A percentile compares a stretch with the other conserved stretches of the same genome.
Conservation (phyloP, 2,888 invertebrate genomes). For the Eupithecia abbreviata region DNA sequence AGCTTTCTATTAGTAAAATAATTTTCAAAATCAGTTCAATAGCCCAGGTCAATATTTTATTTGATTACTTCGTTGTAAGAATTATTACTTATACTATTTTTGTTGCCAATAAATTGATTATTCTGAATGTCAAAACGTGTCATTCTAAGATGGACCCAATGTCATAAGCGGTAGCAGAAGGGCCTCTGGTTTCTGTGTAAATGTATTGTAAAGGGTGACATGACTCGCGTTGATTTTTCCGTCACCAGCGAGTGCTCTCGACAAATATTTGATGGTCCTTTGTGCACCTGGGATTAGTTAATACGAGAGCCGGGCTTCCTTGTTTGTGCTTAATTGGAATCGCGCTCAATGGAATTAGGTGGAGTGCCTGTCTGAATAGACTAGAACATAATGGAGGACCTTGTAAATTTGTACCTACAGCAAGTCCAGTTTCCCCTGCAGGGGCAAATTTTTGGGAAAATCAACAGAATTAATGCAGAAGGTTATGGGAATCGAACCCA, state of each 20-base stretch:
- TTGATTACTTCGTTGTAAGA: too few species aligned
- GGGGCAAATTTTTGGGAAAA: background rate
- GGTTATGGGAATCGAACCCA: too few species aligned
- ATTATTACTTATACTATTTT: too few species aligned
- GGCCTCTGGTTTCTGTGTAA: conserved; percentile 13
- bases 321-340: conserved; percentile 17
- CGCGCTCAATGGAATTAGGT: conserved; percentile 7
- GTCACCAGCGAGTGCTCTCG: conserved; percentile 36
- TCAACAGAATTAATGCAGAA: too few species aligned
- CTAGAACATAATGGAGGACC: background rate
- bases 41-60: too few species aligned
- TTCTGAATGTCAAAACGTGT: too few species aligned
- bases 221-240: conserved; percentile 51
- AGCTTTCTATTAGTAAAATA: too few species aligned
- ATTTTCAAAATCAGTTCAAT: too few species aligned
- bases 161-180: background rate
- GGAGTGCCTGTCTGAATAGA: background rate
- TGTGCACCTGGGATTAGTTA: conserved; percentile 23
- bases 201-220: conserved; percentile 45
- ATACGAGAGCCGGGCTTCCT: conserved; percentile 10
- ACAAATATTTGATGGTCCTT: conserved; percentile 36
- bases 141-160: too few species aligned
- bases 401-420: background rate
- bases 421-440: background rate
- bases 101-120: too few species aligned